Evolutionary conservation across 2,888 invertebrate species (phyloP).

Genomic region (Macropis europaea): DNA sequence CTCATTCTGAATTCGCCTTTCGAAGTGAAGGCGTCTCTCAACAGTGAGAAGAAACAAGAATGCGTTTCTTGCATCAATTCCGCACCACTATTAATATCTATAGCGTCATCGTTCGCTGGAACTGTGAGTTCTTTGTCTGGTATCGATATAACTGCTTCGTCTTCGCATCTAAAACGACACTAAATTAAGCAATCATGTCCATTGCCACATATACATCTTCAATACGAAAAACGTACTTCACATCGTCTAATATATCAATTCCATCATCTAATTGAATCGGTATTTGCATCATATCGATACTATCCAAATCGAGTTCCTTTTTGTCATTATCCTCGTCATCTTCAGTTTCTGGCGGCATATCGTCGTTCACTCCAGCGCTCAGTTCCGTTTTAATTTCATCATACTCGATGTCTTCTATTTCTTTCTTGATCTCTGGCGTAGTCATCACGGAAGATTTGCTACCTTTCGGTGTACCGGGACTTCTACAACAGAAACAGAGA

Average conservation of each 20-base stretch:
- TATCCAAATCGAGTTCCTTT: slow-evolving; percentile 81
- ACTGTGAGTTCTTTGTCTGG: slow-evolving; percentile 71
- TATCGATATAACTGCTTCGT: slow-evolving; percentile 72
- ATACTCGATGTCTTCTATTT: slow-evolving; percentile 75
- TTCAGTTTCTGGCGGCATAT: slow-evolving; percentile 65
- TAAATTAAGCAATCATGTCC: background rate
- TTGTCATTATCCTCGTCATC: slow-evolving; percentile 74
- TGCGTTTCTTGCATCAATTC: slow-evolving; percentile 90
- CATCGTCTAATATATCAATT: slow-evolving; percentile 81
- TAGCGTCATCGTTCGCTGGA: slow-evolving; percentile 64
- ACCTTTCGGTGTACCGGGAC: slow-evolving; percentile 63
- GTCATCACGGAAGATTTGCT: slow-evolving; percentile 60
- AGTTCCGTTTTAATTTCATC: slow-evolving; percentile 72
- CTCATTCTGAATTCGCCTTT: slow-evolving; percentile 92
- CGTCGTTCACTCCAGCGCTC: slow-evolving; percentile 59
- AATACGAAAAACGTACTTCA: slow-evolving; percentile 75
- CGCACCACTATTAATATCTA: slow-evolving; percentile 78
- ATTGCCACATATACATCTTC: background rate
- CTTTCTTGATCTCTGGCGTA: slow-evolving; percentile 73
- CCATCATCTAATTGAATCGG: slow-evolving; percentile 88
- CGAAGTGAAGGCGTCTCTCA: slow-evolving; percentile 93
- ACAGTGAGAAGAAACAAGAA: slow-evolving; percentile 91
- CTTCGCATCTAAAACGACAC: slow-evolving; percentile 67
- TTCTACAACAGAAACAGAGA: slow-evolving; percentile 50
- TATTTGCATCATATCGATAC: slow-evolving; percentile 88